Percentiles rank a stretch among this genome's conserved stretches.
Evolutionary conservation across 2,113 vertebrate genomes (phyloP).

Genomic region (Nanger granti): DNA sequence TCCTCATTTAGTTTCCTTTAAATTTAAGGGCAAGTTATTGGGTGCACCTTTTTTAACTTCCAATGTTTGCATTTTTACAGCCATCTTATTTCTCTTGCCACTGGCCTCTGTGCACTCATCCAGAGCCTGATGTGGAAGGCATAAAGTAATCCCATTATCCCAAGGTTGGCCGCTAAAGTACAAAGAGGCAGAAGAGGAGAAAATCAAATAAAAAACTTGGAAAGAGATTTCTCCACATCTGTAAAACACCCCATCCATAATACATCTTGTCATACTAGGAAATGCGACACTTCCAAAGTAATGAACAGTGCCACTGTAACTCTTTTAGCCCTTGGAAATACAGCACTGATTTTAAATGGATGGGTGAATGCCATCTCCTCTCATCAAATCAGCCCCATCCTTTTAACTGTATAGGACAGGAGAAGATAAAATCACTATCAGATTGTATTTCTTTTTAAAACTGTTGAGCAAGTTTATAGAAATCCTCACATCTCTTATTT

Average conservation of each 20-base stretch:
- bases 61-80: constrained; percentile 82
- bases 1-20: constrained; percentile 85
- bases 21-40: constrained; percentile 84
- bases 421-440: constrained; percentile 22
- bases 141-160: constrained; percentile 85
- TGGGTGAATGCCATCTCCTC: constrained; percentile 19
- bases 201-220: constrained; percentile 78
- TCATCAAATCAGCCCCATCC: not conserved
- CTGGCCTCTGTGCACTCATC: constrained; percentile 83
- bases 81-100: constrained; percentile 82
- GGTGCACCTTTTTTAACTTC: constrained; percentile 76
- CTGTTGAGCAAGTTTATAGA: not conserved
- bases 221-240: constrained; percentile 75
- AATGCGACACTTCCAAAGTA: constrained; percentile 81
- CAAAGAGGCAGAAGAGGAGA: constrained; percentile 51
- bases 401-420: not conserved
- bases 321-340: constrained; percentile 55
- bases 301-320: constrained; percentile 72
- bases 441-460: constrained; percentile 20
- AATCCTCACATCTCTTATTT: not conserved
- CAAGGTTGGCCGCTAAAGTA: constrained; percentile 75
- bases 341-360: constrained; percentile 57
- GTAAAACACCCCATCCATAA: constrained; percentile 71
- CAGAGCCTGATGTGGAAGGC: constrained; percentile 80
- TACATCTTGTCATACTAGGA: constrained; percentile 79